phyloP scores from a whole-genome alignment of 2,888 invertebrate genomes.

The Odontothrips loti region DNA sequence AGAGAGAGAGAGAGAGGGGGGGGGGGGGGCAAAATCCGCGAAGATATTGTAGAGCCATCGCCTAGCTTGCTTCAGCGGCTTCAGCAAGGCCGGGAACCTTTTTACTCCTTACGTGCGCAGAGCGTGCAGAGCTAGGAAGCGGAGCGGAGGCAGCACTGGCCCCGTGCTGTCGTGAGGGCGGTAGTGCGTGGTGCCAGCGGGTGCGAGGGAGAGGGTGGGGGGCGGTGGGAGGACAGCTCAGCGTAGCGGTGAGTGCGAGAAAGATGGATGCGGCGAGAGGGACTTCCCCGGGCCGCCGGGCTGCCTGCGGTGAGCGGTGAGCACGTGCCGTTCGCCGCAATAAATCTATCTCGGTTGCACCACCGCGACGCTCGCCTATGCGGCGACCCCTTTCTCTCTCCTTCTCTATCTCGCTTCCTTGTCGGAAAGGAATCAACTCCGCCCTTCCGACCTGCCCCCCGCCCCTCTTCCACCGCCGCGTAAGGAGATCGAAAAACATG shows the following conservation, averaged over 20 bases:
- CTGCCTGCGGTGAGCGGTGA: not conserved
- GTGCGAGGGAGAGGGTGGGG: not conserved
- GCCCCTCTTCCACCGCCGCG: not conserved
- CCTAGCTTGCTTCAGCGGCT: too few relatives aligned
- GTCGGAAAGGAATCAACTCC: conserved; percentile 9
- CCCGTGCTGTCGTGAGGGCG: not conserved
- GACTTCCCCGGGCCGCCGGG: not conserved
- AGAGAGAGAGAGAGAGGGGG: too few relatives aligned
- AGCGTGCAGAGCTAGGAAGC: too few relatives aligned
- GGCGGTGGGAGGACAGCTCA: not conserved
- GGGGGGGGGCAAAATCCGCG: too few relatives aligned
- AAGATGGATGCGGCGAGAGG: not conserved
- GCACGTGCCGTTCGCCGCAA: not conserved
- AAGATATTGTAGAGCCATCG: too few relatives aligned
- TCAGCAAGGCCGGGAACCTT: too few relatives aligned
- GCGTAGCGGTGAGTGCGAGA: conserved; percentile 16
- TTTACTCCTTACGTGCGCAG: too few relatives aligned
- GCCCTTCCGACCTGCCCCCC: not conserved
- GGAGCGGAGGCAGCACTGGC: not conserved
- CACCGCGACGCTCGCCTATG: not conserved
- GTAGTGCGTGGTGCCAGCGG: not conserved
- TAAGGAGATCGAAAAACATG: not conserved
- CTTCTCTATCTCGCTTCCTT: not conserved
- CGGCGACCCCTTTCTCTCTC: not conserved
- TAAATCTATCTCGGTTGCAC: not conserved